Base-by-base conservation (phyloP, 2,113 vertebrate genomes). In the Bagarius yarrelli region DNA sequence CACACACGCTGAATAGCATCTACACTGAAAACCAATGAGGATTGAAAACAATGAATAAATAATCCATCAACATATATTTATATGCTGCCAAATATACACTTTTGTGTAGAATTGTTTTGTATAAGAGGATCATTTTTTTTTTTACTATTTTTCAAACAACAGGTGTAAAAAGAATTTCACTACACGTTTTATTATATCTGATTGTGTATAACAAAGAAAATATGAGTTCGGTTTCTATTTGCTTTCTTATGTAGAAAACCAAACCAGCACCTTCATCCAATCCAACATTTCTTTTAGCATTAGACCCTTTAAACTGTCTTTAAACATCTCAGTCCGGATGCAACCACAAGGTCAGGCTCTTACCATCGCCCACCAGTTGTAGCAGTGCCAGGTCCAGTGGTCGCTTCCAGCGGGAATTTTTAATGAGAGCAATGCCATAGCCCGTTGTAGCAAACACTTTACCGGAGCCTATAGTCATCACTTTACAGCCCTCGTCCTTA, bases 401-500 rank as follows among this genome's bases (percentile, higher is more conserved):
- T 59, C 95, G 91, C 88, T 97, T 97, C 96, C 96, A 97, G 84
- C 94, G 95, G 84, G 95, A 97, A 87, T 96, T 96, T 87, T 97
- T 96, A 89, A 96, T 95, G 87, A 97, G 90, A 81, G 95, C 95
- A 86, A 97, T 96, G 91, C 96, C 95, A 5, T 97, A 97, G 88
- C 96, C 96, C 1, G 96, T 97, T 83, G 95, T 97, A 89, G 96
- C 95, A 85, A 97, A 97, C 87, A 97, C 95, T 91, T 96, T 96
- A 87, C 96, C 95, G 0, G 95, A 95, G 88, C 95, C 95, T 71
- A 97, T 97, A 91, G 96, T 97, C 90, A 97, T 96, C 77, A 97
- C 94, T 91, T 97, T 96, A 91, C 96, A 97, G 88, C 96, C 96
- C 89, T 97, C 96, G 76, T 96, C 96, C 90, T 97, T 97, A 81